These are phyloP conservation scores for Entomobrya proxima DNA, from an alignment of 2,888 invertebrate genomes.

Conservation along the genomic window DNA sequence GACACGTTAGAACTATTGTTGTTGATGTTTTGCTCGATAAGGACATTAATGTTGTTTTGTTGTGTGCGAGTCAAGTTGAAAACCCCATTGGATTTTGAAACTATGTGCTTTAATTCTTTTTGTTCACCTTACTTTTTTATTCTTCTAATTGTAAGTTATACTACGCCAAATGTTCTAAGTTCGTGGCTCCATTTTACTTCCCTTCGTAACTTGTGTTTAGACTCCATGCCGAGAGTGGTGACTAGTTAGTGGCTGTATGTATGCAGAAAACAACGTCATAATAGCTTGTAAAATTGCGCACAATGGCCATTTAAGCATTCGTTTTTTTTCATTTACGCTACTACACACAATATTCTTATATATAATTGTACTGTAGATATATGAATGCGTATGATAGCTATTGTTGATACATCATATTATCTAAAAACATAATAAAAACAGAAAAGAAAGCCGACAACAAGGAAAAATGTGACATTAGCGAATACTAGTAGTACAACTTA, in stretches of 20 bases:
- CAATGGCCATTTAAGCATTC: neutral
- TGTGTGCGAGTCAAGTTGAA: constrained; percentile 9
- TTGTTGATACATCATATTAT: neutral
- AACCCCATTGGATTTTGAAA: neutral
- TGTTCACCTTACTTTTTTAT: neutral
- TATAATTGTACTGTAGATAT: neutral
- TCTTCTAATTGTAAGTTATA: too few relatives aligned
- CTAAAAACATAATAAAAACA: neutral
- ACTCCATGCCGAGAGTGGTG: constrained; percentile 44
- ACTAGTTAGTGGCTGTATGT: constrained; percentile 22
- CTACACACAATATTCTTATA: neutral
- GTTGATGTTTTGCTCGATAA: constrained; percentile 13
- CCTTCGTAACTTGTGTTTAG: neutral
- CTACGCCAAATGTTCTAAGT: neutral
- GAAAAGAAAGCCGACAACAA: constrained; percentile 24
- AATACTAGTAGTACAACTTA: constrained; percentile 1
- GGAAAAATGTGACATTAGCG: neutral
- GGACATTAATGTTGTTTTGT: neutral
- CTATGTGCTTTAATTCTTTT: neutral
- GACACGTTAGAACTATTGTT: neutral
- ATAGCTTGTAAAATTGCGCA: constrained; percentile 25
- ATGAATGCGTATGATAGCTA: too few relatives aligned
- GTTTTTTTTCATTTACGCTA: neutral
- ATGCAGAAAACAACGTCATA: constrained; percentile 26
- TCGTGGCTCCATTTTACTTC: neutral